Conservation (phyloP, 2,113 vertebrate species). For the Proterorhinus semilunaris region DNA sequence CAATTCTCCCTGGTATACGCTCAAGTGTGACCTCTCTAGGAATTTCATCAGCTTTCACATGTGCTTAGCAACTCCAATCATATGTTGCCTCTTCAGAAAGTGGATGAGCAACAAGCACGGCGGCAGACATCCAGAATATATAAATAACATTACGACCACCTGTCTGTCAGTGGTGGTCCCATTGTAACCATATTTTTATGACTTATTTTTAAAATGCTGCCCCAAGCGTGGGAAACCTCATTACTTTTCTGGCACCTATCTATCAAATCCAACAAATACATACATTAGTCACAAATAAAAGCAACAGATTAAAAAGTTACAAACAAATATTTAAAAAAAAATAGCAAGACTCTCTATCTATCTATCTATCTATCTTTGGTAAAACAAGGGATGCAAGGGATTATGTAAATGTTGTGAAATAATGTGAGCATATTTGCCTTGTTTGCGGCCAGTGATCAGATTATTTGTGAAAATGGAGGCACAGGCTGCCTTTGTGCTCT, state of each 20-base stretch:
- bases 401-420: not conserved
- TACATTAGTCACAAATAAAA: no score
- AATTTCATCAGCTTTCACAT: slow-evolving; percentile 50
- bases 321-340: no score
- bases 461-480: slow-evolving; percentile 2
- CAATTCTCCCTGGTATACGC: slow-evolving; percentile 52
- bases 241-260: no score
- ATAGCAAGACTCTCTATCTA: no score
- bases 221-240: no score
- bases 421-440: not conserved
- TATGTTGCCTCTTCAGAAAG: slow-evolving; percentile 25
- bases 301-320: no score
- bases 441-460: slow-evolving; percentile 4
- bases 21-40: slow-evolving; percentile 38
- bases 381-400: not conserved
- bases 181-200: no score
- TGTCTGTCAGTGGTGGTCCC: not conserved
- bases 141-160: not conserved
- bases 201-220: no score
- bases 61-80: slow-evolving; percentile 40
- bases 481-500: slow-evolving; percentile 15
- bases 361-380: not conserved
- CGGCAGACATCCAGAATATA: slow-evolving; percentile 1
- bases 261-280: no score
- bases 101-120: slow-evolving; percentile 20